phyloP scores from a whole-genome alignment of 2,113 vertebrate species.

The Micromys minutus region DNA sequence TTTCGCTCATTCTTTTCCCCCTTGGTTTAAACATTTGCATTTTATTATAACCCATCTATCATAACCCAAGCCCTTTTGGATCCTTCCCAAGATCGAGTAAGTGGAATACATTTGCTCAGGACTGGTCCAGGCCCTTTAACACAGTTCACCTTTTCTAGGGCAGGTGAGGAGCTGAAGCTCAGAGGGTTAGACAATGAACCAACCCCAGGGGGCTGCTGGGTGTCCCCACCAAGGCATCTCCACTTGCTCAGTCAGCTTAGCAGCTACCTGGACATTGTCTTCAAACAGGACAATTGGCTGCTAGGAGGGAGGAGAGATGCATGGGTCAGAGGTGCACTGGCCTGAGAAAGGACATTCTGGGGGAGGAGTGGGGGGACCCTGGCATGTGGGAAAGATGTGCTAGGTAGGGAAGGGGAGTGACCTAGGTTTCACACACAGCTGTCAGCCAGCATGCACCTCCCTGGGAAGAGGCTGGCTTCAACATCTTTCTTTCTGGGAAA shows the following conservation, averaged over 20 bases:
- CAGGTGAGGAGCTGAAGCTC: not conserved
- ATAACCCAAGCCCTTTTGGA: not conserved
- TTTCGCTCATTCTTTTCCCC: not conserved
- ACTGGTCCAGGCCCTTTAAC: not conserved
- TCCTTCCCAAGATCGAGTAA: not conserved
- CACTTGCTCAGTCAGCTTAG: not conserved
- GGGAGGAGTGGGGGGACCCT: not conserved
- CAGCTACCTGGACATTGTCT: not conserved
- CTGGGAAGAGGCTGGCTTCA: not conserved
- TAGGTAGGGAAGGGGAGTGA: not conserved
- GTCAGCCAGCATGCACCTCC: not conserved
- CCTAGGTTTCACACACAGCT: fast-evolving
- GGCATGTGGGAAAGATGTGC: not conserved
- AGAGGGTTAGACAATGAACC: not conserved
- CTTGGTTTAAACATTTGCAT: not conserved
- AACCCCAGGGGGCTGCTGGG: not conserved
- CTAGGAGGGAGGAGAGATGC: not conserved
- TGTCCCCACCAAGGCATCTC: fast-evolving
- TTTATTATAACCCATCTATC: not conserved
- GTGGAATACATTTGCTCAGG: not conserved
- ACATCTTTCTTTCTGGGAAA: not conserved
- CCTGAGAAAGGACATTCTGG: no score
- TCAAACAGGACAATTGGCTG: not conserved
- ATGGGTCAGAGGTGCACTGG: fast-evolving
- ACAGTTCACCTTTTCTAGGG: not conserved